These are phyloP conservation scores for Clanis bilineata DNA, from an alignment of 2,888 invertebrate species.

Conservation along the genomic window DNA sequence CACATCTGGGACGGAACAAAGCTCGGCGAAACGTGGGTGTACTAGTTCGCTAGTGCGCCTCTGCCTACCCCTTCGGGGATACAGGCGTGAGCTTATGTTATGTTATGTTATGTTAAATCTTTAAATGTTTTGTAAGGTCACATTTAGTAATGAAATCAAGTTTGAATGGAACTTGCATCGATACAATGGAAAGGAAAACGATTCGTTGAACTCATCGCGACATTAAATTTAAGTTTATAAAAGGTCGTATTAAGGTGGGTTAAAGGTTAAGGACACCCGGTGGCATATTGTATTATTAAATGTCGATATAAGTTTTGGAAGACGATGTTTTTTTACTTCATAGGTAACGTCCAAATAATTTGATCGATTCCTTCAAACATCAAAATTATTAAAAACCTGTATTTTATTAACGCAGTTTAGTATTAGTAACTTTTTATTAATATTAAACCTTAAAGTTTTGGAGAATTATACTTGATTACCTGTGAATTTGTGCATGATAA, in stretches of 20 bases:
- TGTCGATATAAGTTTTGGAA: not conserved
- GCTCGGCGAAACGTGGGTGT: too few relatives aligned
- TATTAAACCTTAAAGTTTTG: too few relatives aligned
- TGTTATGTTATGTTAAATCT: not conserved
- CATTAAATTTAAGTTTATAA: constrained; percentile 2
- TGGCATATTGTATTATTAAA: not conserved
- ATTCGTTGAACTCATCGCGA: not conserved
- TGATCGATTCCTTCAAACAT: too few relatives aligned
- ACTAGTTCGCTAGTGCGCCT: too few relatives aligned
- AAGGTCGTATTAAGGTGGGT: constrained; percentile 3
- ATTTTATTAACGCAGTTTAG: too few relatives aligned
- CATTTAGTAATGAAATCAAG: not conserved
- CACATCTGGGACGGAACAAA: too few relatives aligned
- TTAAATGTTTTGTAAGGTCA: not conserved
- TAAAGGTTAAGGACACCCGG: constrained; percentile 13
- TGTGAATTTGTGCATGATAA: too few relatives aligned
- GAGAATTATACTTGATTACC: too few relatives aligned
- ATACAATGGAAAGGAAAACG: not conserved
- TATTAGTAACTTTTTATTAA: too few relatives aligned
- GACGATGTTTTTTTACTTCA: not conserved
- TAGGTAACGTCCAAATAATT: not conserved
- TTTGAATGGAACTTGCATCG: not conserved
- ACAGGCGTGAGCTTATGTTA: too few relatives aligned
- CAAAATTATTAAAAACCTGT: too few relatives aligned
- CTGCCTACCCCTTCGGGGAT: too few relatives aligned